A percentile compares a stretch with the other conserved stretches of the same genome.
Conservation (phyloP, 2,888 invertebrate genomes). For the Tipula lateralis region DNA sequence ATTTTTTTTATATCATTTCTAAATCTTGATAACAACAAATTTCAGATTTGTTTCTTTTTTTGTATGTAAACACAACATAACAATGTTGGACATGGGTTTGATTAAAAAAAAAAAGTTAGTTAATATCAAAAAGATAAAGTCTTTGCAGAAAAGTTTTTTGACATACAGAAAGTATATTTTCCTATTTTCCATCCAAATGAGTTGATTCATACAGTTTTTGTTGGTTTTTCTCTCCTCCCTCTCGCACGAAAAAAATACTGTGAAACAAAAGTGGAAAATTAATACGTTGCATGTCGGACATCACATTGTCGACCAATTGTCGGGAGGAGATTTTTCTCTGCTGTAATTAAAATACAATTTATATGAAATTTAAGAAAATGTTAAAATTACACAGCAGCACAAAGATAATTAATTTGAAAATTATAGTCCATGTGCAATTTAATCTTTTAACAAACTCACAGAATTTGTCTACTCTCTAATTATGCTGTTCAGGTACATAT, state of each 20-base stretch:
- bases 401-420: background rate
- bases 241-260: background rate
- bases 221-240: too few relatives aligned
- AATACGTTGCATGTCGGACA: background rate
- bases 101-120: conserved; percentile 7
- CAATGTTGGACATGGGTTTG: conserved; percentile 24
- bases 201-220: background rate
- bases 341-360: conserved; percentile 11
- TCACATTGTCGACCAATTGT: background rate
- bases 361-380: conserved; percentile 1
- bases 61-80: background rate
- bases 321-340: background rate
- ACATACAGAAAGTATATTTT: background rate
- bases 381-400: background rate
- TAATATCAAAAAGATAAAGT: background rate
- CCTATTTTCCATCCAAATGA: conserved; percentile 11
- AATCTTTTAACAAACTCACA: background rate
- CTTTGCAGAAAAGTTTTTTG: background rate
- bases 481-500: background rate
- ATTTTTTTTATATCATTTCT: background rate
- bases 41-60: background rate
- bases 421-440: background rate
- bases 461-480: background rate
- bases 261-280: background rate
- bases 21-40: background rate